Base-by-base conservation (phyloP, 2,797 vertebrate genomes). In the Coilia nasus region DNA sequence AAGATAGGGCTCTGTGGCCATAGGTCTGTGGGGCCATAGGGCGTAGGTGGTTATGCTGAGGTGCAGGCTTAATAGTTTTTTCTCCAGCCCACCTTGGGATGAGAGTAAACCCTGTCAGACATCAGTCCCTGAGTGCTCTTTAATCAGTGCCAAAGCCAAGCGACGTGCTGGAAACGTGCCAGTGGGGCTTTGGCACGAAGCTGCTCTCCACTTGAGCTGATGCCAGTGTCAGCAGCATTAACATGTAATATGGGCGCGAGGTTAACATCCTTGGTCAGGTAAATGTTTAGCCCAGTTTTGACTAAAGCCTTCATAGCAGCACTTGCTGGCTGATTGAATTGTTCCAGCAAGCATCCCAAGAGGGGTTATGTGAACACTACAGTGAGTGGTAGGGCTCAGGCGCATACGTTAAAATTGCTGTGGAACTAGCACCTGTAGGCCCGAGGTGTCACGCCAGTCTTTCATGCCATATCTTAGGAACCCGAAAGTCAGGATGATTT, bases 171-270 rank as follows among this genome's bases (percentile, higher is more conserved):
- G 71, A 78, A 9, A 44, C 0, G 17, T 44, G 31, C 71, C 71
- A 78, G 71, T 78, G 15, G 71, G 15, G 71, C 14, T 78, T 78
- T 78, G 71, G 71, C 71, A 78, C 71, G 21, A 15, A 41, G 71
- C 31, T 78, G 17, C 15, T 78, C 35, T 78, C 31, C 31, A 25
- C 71, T 78, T 78, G 71, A 78, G 31, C 71, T 78, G 17, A 78
- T 78, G 71, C 71, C 71, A 78, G 71, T 17, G 71, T 78, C 71
- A 78, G 71, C 31, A 41, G 71, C 41, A 78, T 78, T 44, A 78
- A 44, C 71, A 78, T 78, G 71, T n/a, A 78, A 44, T 78, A 21
- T 44, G 21, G 71, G 44, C 31, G 50, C 50, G 19, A 15, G 5
- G 71, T 31, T 78, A 75, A 75, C 67, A 75, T 19, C 28, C 17